Evolutionary conservation across 2,888 invertebrate genomes (phyloP).

Genomic region (Liopterus haemorrhoidalis): DNA sequence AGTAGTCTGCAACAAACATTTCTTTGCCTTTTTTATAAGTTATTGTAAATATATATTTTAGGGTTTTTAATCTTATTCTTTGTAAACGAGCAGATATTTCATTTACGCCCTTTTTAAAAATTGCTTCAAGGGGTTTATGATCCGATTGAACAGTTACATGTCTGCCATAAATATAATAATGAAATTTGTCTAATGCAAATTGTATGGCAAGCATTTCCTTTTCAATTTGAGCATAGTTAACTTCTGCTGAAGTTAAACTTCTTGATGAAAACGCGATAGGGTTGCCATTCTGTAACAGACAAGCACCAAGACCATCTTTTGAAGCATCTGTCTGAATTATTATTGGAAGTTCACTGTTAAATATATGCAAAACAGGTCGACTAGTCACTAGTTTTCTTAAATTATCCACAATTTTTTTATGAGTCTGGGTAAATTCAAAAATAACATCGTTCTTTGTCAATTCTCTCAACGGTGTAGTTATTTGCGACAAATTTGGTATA

Average conservation of each 20-base stretch:
- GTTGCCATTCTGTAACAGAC: conserved; percentile 1
- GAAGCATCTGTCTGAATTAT: conserved; percentile 1
- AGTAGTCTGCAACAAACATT: conserved; percentile 1
- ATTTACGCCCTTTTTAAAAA: conserved; percentile 8
- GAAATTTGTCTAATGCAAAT: conserved; percentile 1
- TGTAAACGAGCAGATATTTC: conserved; percentile 1
- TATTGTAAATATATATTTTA: conserved; percentile 2
- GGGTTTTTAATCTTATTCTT: conserved; percentile 4
- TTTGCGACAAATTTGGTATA: conserved; percentile 8
- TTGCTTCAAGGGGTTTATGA: conserved; percentile 10
- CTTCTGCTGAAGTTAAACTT: neutral
- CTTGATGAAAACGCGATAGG: conserved; percentile 3
- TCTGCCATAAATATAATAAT: neutral
- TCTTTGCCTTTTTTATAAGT: conserved; percentile 3
- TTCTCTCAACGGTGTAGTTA: conserved; percentile 3
- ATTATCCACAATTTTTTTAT: neutral
- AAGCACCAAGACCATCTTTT: conserved; percentile 5
- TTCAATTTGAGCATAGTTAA: neutral
- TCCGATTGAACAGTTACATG: neutral
- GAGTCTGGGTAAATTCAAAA: neutral
- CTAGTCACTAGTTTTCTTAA: neutral
- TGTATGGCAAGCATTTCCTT: neutral
- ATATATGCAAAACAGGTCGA: neutral
- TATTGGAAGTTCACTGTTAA: neutral
- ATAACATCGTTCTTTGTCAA: conserved; percentile 1